Evolutionary conservation across 2,888 invertebrate species (phyloP), one percentile per base, ranked within the genome.

Genomic region (Brenthis ino): DNA sequence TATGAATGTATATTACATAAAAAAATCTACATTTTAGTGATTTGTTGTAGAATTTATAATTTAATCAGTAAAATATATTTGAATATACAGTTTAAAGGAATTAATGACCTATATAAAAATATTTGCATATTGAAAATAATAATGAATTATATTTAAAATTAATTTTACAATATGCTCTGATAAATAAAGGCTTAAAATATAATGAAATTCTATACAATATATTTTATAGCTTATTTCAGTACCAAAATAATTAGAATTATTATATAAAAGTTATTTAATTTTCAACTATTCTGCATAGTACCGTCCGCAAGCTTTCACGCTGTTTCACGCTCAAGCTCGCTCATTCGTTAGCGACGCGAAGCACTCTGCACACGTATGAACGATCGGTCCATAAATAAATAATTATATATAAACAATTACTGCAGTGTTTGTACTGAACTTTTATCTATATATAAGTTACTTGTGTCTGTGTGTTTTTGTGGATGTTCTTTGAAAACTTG

Each of bases 301-400:
- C 69, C 65, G 50, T 78, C 74, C 75, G 51, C 71, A 78, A 82
- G 85, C 85, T 85, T 85, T 85, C 85, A 79, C 85, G 79, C 71
- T 56, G 65, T 67, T 37, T 57, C 68, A 61, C 63, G 58, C 60
- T 68, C 65, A 74, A 72, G 74, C 73, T 72, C 65, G 60, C 65
- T 70, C 76, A 76, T 66, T 77, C 74, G 66, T 66, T 70, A 70
- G 48, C 48, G 57, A 64, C 67, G 69, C 68, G 67, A 67, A 75
- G 79, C 75, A 78, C 75, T 71, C 54, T 68, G 1, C 67, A 73
- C 78, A 73, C 79, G 81, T 70, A 67, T 43, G 33, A 53, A 43
- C 11, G 11, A 14, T 8, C 43, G 5, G 16, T 47, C 28, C 47
- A 11, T 12, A 50, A 50, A 11, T 12, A 50, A 50, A 24, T 58